Evolutionary conservation across 2,113 vertebrate genomes (phyloP).

Genomic region (Onychostoma macrolepis): DNA sequence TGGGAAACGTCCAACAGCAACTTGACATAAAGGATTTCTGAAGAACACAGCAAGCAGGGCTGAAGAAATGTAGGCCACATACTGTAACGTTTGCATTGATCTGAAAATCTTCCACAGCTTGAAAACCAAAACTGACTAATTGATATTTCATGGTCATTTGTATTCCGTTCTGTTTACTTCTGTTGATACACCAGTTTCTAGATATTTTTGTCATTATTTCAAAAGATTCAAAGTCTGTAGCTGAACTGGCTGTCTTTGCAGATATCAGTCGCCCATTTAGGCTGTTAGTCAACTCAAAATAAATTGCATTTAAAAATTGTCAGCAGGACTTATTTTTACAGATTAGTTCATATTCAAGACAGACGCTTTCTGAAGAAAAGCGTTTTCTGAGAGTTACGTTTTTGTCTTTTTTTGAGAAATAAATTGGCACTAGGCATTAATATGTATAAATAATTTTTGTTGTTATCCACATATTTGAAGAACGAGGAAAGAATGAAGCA

Average conservation of each 20-base stretch:
- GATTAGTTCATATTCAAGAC: slow-evolving; percentile 72
- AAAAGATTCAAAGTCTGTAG: not conserved
- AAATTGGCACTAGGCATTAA: slow-evolving; percentile 71
- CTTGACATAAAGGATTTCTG: slow-evolving; percentile 73
- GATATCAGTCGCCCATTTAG: not conserved
- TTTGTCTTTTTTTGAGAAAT: slow-evolving; percentile 54
- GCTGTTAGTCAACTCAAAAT: slow-evolving; percentile 7
- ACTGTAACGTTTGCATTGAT: slow-evolving; percentile 15
- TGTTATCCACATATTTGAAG: slow-evolving; percentile 75
- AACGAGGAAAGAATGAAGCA: slow-evolving; percentile 55
- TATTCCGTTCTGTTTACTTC: not conserved
- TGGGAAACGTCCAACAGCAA: slow-evolving; percentile 74
- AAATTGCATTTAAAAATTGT: slow-evolving; percentile 23
- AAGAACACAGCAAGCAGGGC: slow-evolving; percentile 69
- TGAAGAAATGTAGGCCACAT: slow-evolving; percentile 57
- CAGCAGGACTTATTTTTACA: slow-evolving; percentile 65
- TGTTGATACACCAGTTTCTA: not conserved
- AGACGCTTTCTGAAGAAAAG: slow-evolving; percentile 66
- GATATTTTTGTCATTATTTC: not conserved
- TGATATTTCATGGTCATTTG: not conserved
- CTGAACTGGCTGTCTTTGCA: not conserved
- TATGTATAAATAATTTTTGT: slow-evolving; percentile 75
- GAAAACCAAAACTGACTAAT: not conserved
- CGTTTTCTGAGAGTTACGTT: slow-evolving; percentile 52
- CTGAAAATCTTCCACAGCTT: slow-evolving; percentile 15